Evolutionary conservation across 2,888 invertebrate genomes (phyloP).

Genomic region (Clunio marinus): DNA sequence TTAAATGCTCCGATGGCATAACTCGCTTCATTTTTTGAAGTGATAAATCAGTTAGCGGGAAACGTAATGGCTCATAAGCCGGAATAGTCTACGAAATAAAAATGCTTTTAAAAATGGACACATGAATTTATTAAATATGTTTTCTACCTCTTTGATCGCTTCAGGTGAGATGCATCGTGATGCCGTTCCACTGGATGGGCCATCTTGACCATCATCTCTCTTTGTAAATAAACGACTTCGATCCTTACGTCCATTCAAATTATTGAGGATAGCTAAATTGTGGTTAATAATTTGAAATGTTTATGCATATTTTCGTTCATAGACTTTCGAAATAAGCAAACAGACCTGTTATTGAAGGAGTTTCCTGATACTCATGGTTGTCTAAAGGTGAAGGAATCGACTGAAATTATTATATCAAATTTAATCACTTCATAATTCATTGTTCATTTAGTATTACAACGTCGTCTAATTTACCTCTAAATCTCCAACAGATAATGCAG

Average conservation of each 20-base stretch:
- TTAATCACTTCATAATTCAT: not conserved
- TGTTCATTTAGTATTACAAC: not conserved
- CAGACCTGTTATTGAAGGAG: constrained; percentile 33
- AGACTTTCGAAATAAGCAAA: too few relatives aligned
- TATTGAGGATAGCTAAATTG: constrained; percentile 20
- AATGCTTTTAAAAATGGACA: not conserved
- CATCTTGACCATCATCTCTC: constrained; percentile 14
- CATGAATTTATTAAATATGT: not conserved
- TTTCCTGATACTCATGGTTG: constrained; percentile 11
- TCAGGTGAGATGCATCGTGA: constrained; percentile 54
- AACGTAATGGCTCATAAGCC: constrained; percentile 70
- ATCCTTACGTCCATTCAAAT: constrained; percentile 33
- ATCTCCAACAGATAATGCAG: constrained; percentile 45
- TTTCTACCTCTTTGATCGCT: constrained; percentile 49
- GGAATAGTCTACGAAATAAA: constrained; percentile 59
- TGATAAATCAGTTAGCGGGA: constrained; percentile 67
- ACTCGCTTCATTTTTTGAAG: constrained; percentile 64
- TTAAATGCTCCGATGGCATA: constrained; percentile 63
- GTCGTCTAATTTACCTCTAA: constrained; percentile 45
- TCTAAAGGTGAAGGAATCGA: constrained; percentile 35
- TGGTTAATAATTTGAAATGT: not conserved
- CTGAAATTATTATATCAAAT: not conserved
- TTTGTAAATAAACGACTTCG: constrained; percentile 21
- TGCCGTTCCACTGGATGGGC: not conserved
- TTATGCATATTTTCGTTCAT: too few relatives aligned